Percentiles rank a stretch among this genome's conserved stretches.
Conservation (phyloP, 1,140 invertebrate species). For the Drosophila equinoxialis region DNA sequence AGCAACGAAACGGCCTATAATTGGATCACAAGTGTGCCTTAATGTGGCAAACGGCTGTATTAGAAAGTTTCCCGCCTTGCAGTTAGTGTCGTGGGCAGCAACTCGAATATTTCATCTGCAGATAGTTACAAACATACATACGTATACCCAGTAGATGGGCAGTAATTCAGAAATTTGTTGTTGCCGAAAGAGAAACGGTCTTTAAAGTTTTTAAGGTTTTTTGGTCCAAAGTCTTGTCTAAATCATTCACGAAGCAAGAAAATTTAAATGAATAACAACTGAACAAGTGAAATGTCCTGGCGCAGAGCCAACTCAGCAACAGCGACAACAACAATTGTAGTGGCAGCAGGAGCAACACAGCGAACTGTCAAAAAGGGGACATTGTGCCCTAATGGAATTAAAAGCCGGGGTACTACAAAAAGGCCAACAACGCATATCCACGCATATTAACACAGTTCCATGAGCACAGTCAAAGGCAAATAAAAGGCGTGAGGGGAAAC, state of each 20-base stretch:
- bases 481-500: conserved; percentile 11
- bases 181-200: neutral
- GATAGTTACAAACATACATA: neutral
- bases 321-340: too few species aligned
- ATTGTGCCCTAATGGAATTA: conserved; percentile 59
- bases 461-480: conserved; percentile 27
- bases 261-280: conserved; percentile 43
- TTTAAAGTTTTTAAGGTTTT: neutral
- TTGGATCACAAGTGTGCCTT: conserved; percentile 66
- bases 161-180: neutral
- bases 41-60: conserved; percentile 49
- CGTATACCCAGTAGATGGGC: neutral
- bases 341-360: conserved; percentile 13
- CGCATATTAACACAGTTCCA: conserved; percentile 54
- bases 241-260: conserved; percentile 21
- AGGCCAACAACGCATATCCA: conserved; percentile 65
- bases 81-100: conserved; percentile 47
- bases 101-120: conserved; percentile 43
- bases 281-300: conserved; percentile 37
- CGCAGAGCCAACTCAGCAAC: conserved; percentile 52
- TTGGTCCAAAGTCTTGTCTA: neutral
- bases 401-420: conserved; percentile 55
- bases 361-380: conserved; percentile 16
- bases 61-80: neutral
- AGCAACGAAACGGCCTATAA: conserved; percentile 73